These are phyloP conservation scores for Malurus splendens DNA, from an alignment of 2,797 vertebrate species.

Conservation along the genomic window DNA sequence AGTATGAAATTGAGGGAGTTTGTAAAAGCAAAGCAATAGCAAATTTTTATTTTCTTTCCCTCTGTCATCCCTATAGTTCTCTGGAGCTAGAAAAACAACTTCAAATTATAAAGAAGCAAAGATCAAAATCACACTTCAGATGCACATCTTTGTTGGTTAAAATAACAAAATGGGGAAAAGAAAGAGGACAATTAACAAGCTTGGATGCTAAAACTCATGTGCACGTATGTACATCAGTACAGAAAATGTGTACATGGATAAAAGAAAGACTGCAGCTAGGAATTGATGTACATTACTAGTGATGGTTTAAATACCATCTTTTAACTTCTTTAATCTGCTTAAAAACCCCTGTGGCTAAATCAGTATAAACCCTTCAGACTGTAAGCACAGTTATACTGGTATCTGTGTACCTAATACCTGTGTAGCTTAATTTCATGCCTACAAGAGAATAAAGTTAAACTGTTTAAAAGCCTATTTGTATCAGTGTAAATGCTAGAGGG, in stretches of 20 bases:
- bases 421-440: conserved; percentile 56
- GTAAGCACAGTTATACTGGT: conserved; percentile 17
- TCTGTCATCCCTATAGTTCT: not conserved
- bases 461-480: conserved; percentile 5
- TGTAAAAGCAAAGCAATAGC: not conserved
- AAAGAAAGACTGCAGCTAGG: not conserved
- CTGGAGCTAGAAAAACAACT: not conserved
- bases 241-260: not conserved
- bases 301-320: conserved; percentile 15
- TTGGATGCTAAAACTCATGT: not conserved
- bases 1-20: not conserved
- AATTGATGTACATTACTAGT: not conserved
- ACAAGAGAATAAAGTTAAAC: conserved; percentile 22
- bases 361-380: conserved; percentile 29
- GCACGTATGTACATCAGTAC: not conserved
- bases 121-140: not conserved
- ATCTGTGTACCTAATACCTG: conserved; percentile 32
- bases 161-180: not conserved
- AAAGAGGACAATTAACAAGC: not conserved
- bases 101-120: not conserved
- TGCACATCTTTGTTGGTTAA: not conserved
- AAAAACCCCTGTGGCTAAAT: conserved; percentile 22
- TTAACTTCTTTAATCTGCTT: conserved; percentile 44
- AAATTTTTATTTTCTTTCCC: not conserved
- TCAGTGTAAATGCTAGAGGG: not conserved